Evolutionary conservation across 2,888 invertebrate genomes (phyloP).

Genomic region (Eilema griseolum): DNA sequence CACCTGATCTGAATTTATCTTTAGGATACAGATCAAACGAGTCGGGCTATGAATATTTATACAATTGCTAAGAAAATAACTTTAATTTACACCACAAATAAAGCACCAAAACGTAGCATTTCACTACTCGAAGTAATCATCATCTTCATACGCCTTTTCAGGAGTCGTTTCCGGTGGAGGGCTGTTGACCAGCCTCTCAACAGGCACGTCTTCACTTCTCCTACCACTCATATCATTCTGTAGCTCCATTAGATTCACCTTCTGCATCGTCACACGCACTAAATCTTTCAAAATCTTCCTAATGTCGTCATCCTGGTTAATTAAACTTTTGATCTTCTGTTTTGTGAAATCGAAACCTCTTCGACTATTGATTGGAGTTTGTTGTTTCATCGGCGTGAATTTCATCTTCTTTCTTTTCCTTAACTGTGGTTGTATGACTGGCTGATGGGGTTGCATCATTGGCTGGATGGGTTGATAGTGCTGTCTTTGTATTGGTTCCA

Average conservation of each 20-base stretch:
- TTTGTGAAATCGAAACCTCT: conserved; percentile 69
- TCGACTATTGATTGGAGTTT: conserved; percentile 56
- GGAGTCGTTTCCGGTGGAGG: conserved; percentile 3
- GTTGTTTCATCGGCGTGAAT: conserved; percentile 32
- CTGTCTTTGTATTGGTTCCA: conserved; percentile 35
- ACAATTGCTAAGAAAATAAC: too few species aligned
- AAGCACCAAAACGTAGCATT: neutral
- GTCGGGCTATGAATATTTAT: too few species aligned
- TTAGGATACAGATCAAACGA: too few species aligned
- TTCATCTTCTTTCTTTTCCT: conserved; percentile 63
- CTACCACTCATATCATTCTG: conserved; percentile 42
- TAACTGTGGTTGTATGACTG: conserved; percentile 37
- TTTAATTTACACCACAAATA: too few species aligned
- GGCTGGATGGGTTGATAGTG: conserved; percentile 10
- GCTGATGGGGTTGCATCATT: conserved; percentile 19
- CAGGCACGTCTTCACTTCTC: conserved; percentile 16
- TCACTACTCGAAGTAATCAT: conserved; percentile 33
- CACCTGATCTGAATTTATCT: too few species aligned
- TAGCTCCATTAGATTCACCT: conserved; percentile 72
- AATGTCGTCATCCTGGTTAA: conserved; percentile 78
- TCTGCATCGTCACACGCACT: conserved; percentile 81
- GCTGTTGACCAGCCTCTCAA: conserved; percentile 18
- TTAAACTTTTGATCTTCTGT: conserved; percentile 73
- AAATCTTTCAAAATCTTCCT: conserved; percentile 78
- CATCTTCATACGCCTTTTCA: conserved; percentile 18